Evolutionary conservation across 2,888 invertebrate species (phyloP), one percentile per base, ranked within the genome.

Genomic region (Volucella zonaria): DNA sequence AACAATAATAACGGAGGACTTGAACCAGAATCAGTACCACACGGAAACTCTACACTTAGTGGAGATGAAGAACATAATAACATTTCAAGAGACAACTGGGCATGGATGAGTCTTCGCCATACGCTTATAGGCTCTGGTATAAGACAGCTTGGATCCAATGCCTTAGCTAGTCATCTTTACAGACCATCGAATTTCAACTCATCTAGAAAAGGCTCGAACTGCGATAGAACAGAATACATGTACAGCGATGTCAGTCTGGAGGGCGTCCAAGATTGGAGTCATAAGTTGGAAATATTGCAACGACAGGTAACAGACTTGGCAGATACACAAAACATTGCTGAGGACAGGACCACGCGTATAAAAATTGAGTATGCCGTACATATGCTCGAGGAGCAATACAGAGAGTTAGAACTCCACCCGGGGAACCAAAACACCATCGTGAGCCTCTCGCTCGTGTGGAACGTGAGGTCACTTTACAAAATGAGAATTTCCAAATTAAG

Each of bases 101-200:
- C 96, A 56, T 93, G 97, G 88, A 97, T 96, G 61, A 97, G 97
- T 90, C 93, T 97, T 66, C 93, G 97, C 89, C 93, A 96, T 90
- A 95, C 96, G 59, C 95, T 96, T 80, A 95, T 96, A 87, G 0
- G 18, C 18, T 23, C 18, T 23, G 18, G 2, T 3, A 23, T 1
- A 3, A 2, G 18, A 23, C 18, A 23, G 18, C 18, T 18, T 18
- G 18, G 18, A 23, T 23, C 18, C 18, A 23, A 23, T 23, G 18
- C 2, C 18, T 23, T 23, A 23, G 18, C 2, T 23, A 97, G 97
- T 93, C 97, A 97, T 93, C 94, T 97, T 90, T 97, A 97, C 93
- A 95, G 97, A 92, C 97, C 97, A 91, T 96, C 97, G 91, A 97
- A 97, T 93, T 97, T 97, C 93, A 97, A 97, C 93, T 97, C 97